These are phyloP conservation scores for Calephelis nemesis DNA, from an alignment of 1,140 invertebrate genomes.

Conservation along the genomic window DNA sequence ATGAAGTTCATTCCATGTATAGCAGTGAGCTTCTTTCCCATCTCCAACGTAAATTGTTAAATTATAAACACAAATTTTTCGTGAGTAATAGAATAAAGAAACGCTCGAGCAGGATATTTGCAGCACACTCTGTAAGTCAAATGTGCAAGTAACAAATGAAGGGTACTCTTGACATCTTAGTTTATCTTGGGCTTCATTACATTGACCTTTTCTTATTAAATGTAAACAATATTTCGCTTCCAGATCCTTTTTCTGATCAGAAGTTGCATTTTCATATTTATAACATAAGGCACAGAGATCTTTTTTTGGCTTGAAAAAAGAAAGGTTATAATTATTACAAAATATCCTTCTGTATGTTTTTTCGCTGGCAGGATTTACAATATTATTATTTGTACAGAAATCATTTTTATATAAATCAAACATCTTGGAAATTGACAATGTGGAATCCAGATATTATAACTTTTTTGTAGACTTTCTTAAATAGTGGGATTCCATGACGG, in stretches of 20 bases:
- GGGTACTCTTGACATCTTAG: slow-evolving; percentile 7
- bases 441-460: slow-evolving; percentile 12
- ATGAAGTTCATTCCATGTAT: slow-evolving; percentile 15
- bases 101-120: neutral
- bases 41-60: slow-evolving; percentile 15
- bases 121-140: slow-evolving; percentile 16
- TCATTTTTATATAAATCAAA: slow-evolving; percentile 13
- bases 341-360: slow-evolving; percentile 12
- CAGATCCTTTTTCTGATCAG: slow-evolving; percentile 8
- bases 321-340: slow-evolving; percentile 12
- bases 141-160: slow-evolving; percentile 8
- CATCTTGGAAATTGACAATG: slow-evolving; percentile 15
- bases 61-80: slow-evolving; percentile 13
- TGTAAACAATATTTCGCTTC: slow-evolving; percentile 6
- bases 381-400: slow-evolving; percentile 10
- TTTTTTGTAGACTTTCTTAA: slow-evolving; percentile 8
- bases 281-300: slow-evolving; percentile 8
- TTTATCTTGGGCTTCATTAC: slow-evolving; percentile 9
- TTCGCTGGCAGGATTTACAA: slow-evolving; percentile 5
- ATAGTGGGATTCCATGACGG: slow-evolving; percentile 5
- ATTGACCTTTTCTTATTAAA: slow-evolving; percentile 12
- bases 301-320: slow-evolving; percentile 9
- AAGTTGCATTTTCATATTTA: slow-evolving; percentile 12
- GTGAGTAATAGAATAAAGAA: slow-evolving; percentile 6
- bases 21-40: slow-evolving; percentile 4